Base-by-base conservation (phyloP, 2,888 invertebrate genomes). In the Osmoderma eremita region DNA sequence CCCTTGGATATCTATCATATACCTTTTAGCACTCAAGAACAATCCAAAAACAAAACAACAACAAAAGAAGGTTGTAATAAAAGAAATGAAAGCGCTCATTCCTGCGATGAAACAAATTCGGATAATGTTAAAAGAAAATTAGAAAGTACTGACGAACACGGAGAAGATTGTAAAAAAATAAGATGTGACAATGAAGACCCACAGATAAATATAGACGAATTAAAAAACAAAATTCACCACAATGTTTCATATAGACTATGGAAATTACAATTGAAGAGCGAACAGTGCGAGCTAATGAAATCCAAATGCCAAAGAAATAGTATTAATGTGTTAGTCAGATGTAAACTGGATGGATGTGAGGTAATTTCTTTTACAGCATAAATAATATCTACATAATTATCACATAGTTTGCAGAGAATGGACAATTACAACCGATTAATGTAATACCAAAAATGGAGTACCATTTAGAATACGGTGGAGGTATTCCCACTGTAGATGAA, bases 221-320 rank as follows among this genome's bases (percentile, higher is more conserved):
- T 61, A 45, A 36, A 45, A 42, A 61, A 49, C 36, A 67, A 58
- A 65, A 70, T 77, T 18, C 71, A 74, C 36, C 77, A 77, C 63
- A 80, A 81, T 70, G 79, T 73, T 3, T 74, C 75, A 18, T 81
- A 81, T 51, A 73, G 75, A 53, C 62, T 80, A n/a, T 81, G 81
- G 81, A 76, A 73, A 30, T 65, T 80, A 2, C 75, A 74, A 64
- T 74, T 74, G 62, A 74, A 70, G n/a, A 70, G 70, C 18, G 72
- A 72, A 48, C 71, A 72, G 48, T 75, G 69, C 65, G 71, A 70
- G 18, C 65, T 78, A 12, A 74, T 79, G 74, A 79, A 79, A 72
- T 73, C 72, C n/a, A 74, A 71, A 67, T 50, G 54, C 5, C 73
- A 72, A 61, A 71, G 68, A n/a, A 73, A 72, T n/a, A 75, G 75